Conservation (phyloP, 2,113 vertebrate species). For the Platichthys stellatus region DNA sequence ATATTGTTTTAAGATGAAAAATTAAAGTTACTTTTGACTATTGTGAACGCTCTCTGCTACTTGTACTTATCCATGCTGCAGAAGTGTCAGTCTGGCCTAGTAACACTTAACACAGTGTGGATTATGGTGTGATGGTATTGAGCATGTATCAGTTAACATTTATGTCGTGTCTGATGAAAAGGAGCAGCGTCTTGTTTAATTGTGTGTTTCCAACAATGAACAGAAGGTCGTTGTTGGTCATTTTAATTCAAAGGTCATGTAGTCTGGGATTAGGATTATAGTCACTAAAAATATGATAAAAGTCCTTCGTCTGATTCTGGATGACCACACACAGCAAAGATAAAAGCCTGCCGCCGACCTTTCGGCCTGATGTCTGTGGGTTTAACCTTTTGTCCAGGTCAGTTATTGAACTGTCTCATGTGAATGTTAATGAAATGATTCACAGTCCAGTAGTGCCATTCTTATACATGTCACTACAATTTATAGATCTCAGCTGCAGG, state of each 20-base stretch:
- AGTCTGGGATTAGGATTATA: conserved; percentile 69
- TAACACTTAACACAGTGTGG: too few species aligned
- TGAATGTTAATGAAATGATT: background rate
- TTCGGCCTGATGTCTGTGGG: conserved; percentile 28
- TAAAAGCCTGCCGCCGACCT: conserved; percentile 6
- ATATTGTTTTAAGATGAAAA: too few species aligned
- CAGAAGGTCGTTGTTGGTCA: conserved; percentile 13
- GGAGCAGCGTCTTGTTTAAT: too few species aligned
- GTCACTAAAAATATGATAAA: conserved; percentile 40
- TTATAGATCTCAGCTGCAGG: too few species aligned
- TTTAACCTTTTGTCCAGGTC: conserved; percentile 32
- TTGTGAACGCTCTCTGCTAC: too few species aligned
- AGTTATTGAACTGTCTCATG: conserved; percentile 4
- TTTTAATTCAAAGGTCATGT: conserved; percentile 36
- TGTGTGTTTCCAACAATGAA: background rate
- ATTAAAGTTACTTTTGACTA: too few species aligned
- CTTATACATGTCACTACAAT: background rate
- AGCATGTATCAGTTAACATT: background rate
- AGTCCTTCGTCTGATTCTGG: conserved; percentile 14
- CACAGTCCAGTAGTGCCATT: background rate
- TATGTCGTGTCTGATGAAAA: background rate
- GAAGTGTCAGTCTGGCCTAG: background rate
- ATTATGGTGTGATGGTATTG: too few species aligned
- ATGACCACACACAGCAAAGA: conserved; percentile 16
- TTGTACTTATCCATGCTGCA: too few species aligned